Base-by-base conservation (phyloP, 2,113 vertebrate species). In the Todiramphus saurophagus region DNA sequence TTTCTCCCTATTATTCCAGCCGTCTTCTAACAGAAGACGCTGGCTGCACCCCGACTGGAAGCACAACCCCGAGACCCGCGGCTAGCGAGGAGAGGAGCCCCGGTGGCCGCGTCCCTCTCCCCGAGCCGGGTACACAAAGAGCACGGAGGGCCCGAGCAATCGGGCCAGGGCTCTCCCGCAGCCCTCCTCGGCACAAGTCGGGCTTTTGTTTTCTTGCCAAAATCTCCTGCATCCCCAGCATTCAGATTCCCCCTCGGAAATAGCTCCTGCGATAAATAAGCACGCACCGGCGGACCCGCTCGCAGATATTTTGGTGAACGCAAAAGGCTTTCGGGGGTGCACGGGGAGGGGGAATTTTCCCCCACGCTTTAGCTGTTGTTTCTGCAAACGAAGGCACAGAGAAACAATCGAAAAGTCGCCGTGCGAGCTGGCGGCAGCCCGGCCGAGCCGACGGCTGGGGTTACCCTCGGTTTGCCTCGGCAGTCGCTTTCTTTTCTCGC, bases 281-380 rank as follows among this genome's bases (percentile, higher is more conserved):
- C 74, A 0, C 3, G 35, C 48, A 44, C 6, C 13, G 3, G 37
- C 28, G 9, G 74, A 75, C 12, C 80, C 58, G 72, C 53, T 69
- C 81, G 59, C 84, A 17, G 51, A 27, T 62, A 9, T 51, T 31
- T 43, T 1, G 55, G 62, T 62, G 63, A 28, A 41, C 2, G 56
- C 18, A 7, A 59, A 91, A 59, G 4, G 10, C 31, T 37, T 56
- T 46, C 4, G 13, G 55, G 55, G 73, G 16, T 1, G 35, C 12
- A 1, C 10, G 44, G 16, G 35, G 1, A 6, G 10, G 27, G 31
- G 6, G 33, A 7, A 24, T 10, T 11, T 13, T 4, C 24, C 7
- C 3, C 3, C 37, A 0, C 5, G 43, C 8, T 59, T 46, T 5
- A 2, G 50, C 33, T 9, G 74, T 25, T 70, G 66, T 5, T 93